These are phyloP conservation scores for Drosophila repleta DNA, from an alignment of 1,140 invertebrate species.

Conservation along the genomic window DNA sequence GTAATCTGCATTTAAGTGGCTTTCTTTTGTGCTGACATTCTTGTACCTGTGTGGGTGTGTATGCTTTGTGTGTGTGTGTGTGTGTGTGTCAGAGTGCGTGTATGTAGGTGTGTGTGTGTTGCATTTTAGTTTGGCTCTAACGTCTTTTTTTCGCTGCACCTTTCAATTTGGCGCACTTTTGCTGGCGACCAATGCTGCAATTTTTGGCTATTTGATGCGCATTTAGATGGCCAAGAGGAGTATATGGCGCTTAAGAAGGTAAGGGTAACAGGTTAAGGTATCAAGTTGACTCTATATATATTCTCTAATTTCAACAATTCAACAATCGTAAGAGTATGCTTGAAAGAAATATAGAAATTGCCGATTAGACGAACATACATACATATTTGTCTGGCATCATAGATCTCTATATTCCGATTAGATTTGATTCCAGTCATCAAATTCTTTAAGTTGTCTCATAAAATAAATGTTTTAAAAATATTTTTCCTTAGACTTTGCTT, in stretches of 20 bases:
- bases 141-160: conserved; percentile 51
- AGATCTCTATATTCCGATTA: no score
- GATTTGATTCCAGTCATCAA: no score
- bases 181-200: conserved; percentile 67
- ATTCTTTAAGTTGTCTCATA: no score
- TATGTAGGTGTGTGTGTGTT: conserved; percentile 24
- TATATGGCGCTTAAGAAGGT: background rate
- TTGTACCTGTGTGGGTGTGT: conserved; percentile 8
- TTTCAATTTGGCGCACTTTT: conserved; percentile 75
- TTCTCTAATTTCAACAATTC: no score
- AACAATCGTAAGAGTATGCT: no score
- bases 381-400: no score
- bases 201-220: conserved; percentile 35
- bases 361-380: no score
- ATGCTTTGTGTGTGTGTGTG: conserved; percentile 10
- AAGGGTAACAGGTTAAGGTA: no score
- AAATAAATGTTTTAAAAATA: no score
- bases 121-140: conserved; percentile 4
- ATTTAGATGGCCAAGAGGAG: background rate
- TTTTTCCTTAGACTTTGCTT: background rate
- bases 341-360: no score
- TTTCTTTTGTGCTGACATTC: conserved; percentile 70
- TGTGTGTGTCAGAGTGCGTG: conserved; percentile 3
- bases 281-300: no score
- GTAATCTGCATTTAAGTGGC: conserved; percentile 81